A percentile compares a stretch with the other conserved stretches of the same genome.
phyloP scores from a whole-genome alignment of 2,113 vertebrate species.

The Vimba vimba region DNA sequence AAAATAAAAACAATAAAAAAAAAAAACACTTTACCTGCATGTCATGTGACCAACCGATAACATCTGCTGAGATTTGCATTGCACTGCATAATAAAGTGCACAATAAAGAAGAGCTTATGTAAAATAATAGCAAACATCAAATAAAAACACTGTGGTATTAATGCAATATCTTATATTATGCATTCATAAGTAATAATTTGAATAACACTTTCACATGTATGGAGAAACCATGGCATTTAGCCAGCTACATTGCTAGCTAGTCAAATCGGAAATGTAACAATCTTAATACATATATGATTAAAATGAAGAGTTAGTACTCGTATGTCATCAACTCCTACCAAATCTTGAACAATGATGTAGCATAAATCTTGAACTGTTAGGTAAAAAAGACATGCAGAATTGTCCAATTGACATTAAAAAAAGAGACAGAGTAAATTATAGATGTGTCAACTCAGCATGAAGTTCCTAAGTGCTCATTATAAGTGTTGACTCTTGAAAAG shows the following conservation, averaged over 20 bases:
- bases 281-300: neutral
- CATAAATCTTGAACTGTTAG: neutral
- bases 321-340: neutral
- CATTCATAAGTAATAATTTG: neutral
- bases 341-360: neutral
- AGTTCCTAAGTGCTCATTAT: neutral
- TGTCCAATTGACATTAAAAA: conserved; percentile 1
- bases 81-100: conserved; percentile 17
- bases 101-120: neutral
- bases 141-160: neutral
- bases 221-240: neutral
- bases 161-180: neutral
- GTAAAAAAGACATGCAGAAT: neutral
- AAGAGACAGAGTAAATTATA: conserved; percentile 1
- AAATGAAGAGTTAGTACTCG: neutral
- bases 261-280: neutral
- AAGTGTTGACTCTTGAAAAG: neutral
- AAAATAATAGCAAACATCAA: conserved; percentile 1
- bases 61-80: conserved; percentile 24
- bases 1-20: too few species aligned
- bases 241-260: neutral
- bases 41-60: neutral
- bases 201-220: neutral
- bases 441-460: neutral
- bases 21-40: too few species aligned